A percentile compares a stretch with the other conserved stretches of the same genome.
These are phyloP conservation scores for Thamnaconus septentrionalis DNA, from an alignment of 2,113 vertebrate species.

Conservation along the genomic window DNA sequence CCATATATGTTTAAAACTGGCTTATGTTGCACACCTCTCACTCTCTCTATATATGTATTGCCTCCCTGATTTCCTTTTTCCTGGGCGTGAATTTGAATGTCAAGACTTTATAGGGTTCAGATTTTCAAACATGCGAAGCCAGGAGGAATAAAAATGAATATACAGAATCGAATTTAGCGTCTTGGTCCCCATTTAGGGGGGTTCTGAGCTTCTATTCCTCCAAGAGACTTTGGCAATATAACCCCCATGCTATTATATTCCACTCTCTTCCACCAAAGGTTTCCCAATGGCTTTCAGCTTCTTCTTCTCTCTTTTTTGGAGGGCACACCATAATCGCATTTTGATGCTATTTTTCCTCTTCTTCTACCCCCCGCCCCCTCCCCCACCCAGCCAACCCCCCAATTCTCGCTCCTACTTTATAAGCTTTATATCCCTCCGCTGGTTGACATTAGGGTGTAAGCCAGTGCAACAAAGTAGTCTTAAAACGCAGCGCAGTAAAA, in stretches of 20 bases:
- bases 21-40: too few relatives aligned
- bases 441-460: slow-evolving; percentile 59
- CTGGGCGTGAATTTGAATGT: too few relatives aligned
- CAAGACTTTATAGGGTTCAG: too few relatives aligned
- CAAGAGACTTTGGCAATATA: slow-evolving; percentile 30
- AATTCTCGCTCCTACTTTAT: slow-evolving; percentile 41
- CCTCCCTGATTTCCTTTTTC: too few relatives aligned
- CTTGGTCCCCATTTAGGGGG: too few relatives aligned
- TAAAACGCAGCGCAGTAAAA: slow-evolving; percentile 53
- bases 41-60: too few relatives aligned
- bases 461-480: slow-evolving; percentile 62
- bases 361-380: too few relatives aligned
- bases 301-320: slow-evolving; percentile 1
- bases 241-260: slow-evolving; percentile 45
- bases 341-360: slow-evolving; percentile 43
- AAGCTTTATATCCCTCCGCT: slow-evolving; percentile 55
- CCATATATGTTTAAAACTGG: too few relatives aligned
- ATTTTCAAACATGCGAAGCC: too few relatives aligned
- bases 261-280: slow-evolving; percentile 45
- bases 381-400: neutral
- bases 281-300: slow-evolving; percentile 24
- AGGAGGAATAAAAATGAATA: too few relatives aligned
- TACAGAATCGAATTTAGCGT: too few relatives aligned
- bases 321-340: slow-evolving; percentile 62
- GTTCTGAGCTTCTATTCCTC: too few relatives aligned